Conservation (phyloP, 1,140 invertebrate genomes). For the Zophobas atratus region DNA sequence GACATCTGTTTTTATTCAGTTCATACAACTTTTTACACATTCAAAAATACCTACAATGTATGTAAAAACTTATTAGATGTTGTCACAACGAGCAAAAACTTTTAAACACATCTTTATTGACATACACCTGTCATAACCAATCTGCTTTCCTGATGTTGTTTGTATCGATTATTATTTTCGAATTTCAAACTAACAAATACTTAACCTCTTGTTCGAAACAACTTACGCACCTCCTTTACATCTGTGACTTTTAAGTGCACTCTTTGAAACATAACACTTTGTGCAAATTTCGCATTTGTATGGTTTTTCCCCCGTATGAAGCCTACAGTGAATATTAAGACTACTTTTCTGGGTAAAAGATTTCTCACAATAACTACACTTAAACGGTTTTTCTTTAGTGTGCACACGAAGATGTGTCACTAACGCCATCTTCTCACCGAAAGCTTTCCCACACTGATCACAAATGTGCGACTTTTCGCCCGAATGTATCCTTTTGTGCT, state of each 20-base stretch:
- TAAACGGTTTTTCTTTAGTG: slow-evolving; percentile 69
- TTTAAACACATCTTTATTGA: too few species aligned
- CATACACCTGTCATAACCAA: too few species aligned
- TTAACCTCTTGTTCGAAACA: too few species aligned
- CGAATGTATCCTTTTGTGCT: slow-evolving; percentile 94
- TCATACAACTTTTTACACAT: too few species aligned
- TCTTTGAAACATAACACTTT: slow-evolving; percentile 43
- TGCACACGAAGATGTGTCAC: slow-evolving; percentile 62
- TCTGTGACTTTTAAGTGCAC: slow-evolving; percentile 5
- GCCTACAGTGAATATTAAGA: slow-evolving; percentile 43
- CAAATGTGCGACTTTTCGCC: slow-evolving; percentile 79
- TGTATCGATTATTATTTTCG: too few species aligned
- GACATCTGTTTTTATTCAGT: too few species aligned
- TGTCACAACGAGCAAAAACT: too few species aligned
- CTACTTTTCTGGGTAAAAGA: slow-evolving; percentile 81
- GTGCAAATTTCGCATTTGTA: slow-evolving; percentile 43
- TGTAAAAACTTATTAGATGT: too few species aligned
- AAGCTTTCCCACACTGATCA: slow-evolving; percentile 44
- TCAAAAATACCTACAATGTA: too few species aligned
- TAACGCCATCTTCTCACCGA: slow-evolving; percentile 20
- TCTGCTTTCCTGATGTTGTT: too few species aligned
- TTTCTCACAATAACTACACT: slow-evolving; percentile 72
- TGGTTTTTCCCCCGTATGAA: slow-evolving; percentile 46
- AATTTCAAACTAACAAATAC: too few species aligned
- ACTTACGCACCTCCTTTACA: background rate